These are phyloP conservation scores for Metalampra italica DNA, from an alignment of 2,888 invertebrate species.

Conservation along the genomic window DNA sequence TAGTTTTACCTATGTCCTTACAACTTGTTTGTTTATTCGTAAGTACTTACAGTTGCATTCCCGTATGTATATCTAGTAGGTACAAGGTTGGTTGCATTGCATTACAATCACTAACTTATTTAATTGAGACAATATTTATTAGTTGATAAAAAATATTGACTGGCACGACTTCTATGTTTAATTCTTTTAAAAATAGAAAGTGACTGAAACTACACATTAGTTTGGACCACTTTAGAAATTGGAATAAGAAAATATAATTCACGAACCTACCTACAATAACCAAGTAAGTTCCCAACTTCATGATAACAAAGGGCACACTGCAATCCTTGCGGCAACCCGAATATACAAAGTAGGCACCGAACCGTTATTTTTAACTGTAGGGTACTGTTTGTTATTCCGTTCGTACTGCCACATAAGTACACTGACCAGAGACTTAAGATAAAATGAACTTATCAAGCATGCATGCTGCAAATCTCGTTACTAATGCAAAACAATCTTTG, in stretches of 20 bases:
- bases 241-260: neutral
- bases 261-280: conserved; percentile 26
- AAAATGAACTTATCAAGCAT: conserved; percentile 54
- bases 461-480: conserved; percentile 35
- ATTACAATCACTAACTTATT: no score
- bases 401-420: conserved; percentile 24
- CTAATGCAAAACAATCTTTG: conserved; percentile 45
- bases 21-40: no score
- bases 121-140: no score
- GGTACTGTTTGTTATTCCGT: conserved; percentile 14
- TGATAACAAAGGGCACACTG: conserved; percentile 8
- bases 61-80: no score
- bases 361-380: conserved; percentile 11
- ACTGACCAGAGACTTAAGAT: conserved; percentile 36
- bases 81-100: no score
- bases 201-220: neutral
- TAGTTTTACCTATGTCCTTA: no score
- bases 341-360: no score
- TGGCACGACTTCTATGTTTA: neutral
- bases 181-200: no score
- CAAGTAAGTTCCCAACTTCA: conserved; percentile 25
- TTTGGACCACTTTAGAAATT: neutral
- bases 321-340: neutral
- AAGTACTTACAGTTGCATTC: no score
- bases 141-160: neutral